Base-by-base conservation (phyloP, 2,113 vertebrate species). In the Hydrolagus affinis region DNA sequence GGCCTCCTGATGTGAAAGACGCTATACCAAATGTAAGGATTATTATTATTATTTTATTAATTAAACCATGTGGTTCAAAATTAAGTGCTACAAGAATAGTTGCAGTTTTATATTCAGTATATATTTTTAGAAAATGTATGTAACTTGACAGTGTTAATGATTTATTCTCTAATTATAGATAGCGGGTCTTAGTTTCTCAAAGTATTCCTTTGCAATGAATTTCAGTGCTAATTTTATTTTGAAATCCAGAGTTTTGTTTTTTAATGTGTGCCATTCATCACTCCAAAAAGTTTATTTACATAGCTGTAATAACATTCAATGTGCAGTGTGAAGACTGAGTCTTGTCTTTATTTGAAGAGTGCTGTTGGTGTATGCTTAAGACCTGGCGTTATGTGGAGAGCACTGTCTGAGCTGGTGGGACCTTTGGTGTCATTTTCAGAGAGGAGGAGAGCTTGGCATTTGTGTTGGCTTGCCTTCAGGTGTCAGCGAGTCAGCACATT, bases 261-360 rank as follows among this genome's bases (percentile, higher is more conserved):
- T 80, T 80, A 80, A 80, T 64, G 59, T 62, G 77, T 80, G 77
- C 77, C n/a, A 66, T 80, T 64, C 77, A 80, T 80, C 77, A 64
- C 7, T 8, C 60, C 77, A 28, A 80, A 80, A 28, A 64, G 77
- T 8, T 80, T 80, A 80, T 80, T 80, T 80, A 64, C 17, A 23
- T 80, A 80, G 77, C 77, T 80, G 77, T 80, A 80, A 80, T 64
- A 80, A 80, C 57, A 80, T 9, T 60, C 25, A 80, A 80, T 28
- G 77, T 64, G 59, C 77, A 64, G 77, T 23, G 23, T 64, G 60
- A 15, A 80, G 77, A 64, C 59, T 80, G 77, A 80, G 59, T 80
- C 59, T 80, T 80, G 77, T 80, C 77, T 80, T 80, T 80, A 80
- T 80, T 80, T 80, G 77, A 80, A 80, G 77, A 80, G 77, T 57